Conservation (phyloP, 2,113 vertebrate species). For the Connochaetes taurinus region DNA sequence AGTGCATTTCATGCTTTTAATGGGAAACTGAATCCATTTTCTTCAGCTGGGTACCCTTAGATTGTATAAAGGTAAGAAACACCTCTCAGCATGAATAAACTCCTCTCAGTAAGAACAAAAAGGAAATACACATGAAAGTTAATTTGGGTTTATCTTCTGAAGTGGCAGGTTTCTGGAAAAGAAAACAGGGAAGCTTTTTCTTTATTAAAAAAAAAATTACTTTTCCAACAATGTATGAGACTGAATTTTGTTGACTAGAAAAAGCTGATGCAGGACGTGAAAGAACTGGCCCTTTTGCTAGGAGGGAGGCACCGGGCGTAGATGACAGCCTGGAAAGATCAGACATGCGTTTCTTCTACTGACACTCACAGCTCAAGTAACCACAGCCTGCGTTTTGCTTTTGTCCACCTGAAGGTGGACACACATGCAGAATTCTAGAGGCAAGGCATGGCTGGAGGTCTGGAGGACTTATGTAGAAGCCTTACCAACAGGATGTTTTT, state of each 20-base stretch:
- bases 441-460: background rate
- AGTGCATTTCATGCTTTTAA: slow-evolving; percentile 38
- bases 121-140: slow-evolving; percentile 30
- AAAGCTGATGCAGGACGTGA: background rate
- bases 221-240: slow-evolving; percentile 5
- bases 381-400: background rate
- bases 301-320: background rate
- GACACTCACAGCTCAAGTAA: background rate
- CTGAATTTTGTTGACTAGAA: background rate
- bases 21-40: slow-evolving; percentile 58
- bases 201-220: slow-evolving; percentile 52
- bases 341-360: background rate
- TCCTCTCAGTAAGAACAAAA: slow-evolving; percentile 56
- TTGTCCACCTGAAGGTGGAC: background rate
- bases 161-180: slow-evolving; percentile 39
- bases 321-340: background rate
- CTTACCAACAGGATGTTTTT: background rate
- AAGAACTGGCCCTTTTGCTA: background rate
- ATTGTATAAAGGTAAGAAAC: slow-evolving; percentile 31
- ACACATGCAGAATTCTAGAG: background rate
- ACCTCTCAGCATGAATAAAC: slow-evolving; percentile 42
- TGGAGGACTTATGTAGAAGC: background rate
- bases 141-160: slow-evolving; percentile 57
- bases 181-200: slow-evolving; percentile 33
- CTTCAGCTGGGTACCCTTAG: slow-evolving; percentile 27